Evolutionary conservation across 2,888 invertebrate genomes (phyloP).

Genomic region (Brachycybe producta): DNA sequence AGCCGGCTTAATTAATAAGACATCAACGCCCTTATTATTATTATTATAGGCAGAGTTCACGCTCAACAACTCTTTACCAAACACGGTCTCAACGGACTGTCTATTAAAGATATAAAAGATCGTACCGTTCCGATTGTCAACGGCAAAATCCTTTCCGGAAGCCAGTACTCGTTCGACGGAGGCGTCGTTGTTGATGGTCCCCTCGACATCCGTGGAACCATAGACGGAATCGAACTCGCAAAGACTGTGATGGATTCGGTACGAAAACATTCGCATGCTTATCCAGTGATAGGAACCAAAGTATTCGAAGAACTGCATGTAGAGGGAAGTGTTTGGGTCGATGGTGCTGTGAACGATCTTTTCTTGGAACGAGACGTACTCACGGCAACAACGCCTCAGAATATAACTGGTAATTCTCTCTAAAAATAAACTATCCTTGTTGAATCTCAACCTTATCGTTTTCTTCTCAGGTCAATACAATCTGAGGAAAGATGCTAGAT

Average conservation of each 20-base stretch:
- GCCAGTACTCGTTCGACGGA: background rate
- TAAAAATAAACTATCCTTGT: background rate
- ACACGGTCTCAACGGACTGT: background rate
- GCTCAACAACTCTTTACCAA: background rate
- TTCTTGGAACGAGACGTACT: slow-evolving; percentile 4
- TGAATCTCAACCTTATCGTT: background rate
- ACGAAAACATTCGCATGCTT: background rate
- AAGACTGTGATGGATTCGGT: background rate
- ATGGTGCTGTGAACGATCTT: background rate
- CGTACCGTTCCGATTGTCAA: background rate
- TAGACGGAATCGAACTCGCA: slow-evolving; percentile 5
- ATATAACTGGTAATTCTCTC: background rate
- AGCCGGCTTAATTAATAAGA: too few relatives aligned
- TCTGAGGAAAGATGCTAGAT: slow-evolving; percentile 2
- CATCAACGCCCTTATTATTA: too few relatives aligned
- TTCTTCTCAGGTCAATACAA: slow-evolving; percentile 1
- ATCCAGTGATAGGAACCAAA: slow-evolving; percentile 3
- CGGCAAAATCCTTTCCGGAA: background rate
- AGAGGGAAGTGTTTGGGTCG: background rate
- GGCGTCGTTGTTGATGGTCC: slow-evolving; percentile 1
- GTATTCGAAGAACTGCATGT: slow-evolving; percentile 2
- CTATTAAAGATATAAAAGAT: background rate
- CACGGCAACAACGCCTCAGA: slow-evolving; percentile 1
- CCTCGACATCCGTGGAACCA: background rate
- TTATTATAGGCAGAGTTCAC: background rate